These are phyloP conservation scores for Rhineura floridana DNA, from an alignment of 2,113 vertebrate genomes.

Conservation along the genomic window DNA sequence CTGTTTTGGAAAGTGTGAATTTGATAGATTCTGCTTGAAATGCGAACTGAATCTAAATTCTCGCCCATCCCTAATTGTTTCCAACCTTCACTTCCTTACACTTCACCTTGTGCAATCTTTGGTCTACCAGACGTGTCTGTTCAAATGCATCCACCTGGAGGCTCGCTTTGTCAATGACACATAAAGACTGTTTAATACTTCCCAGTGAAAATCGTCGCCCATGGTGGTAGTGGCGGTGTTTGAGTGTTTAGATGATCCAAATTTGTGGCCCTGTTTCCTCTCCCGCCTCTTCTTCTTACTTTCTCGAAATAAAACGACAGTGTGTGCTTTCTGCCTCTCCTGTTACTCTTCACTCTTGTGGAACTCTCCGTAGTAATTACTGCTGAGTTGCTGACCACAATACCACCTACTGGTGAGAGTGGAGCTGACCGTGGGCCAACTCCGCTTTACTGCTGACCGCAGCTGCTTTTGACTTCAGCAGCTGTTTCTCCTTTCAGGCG, in stretches of 20 bases:
- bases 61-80: too few relatives aligned
- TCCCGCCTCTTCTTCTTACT: background rate
- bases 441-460: slow-evolving; percentile 60
- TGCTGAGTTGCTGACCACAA: slow-evolving; percentile 60
- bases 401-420: slow-evolving; percentile 65
- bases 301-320: slow-evolving; percentile 58
- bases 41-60: too few relatives aligned
- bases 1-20: too few relatives aligned
- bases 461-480: slow-evolving; percentile 58
- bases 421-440: slow-evolving; percentile 51
- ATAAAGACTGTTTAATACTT: slow-evolving; percentile 48
- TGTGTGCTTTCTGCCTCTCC: slow-evolving; percentile 54
- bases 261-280: background rate
- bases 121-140: slow-evolving; percentile 68
- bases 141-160: slow-evolving; percentile 42
- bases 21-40: too few relatives aligned
- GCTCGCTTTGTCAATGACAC: slow-evolving; percentile 47
- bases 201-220: slow-evolving; percentile 38
- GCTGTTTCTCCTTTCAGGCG: slow-evolving; percentile 68
- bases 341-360: slow-evolving; percentile 52
- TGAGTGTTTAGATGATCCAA: background rate
- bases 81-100: too few relatives aligned
- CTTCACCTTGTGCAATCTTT: background rate
- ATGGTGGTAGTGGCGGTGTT: background rate
- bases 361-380: slow-evolving; percentile 56